A percentile compares a stretch with the other conserved stretches of the same genome.
Conservation (phyloP, 2,888 invertebrate species). For the Tridacna crocea region DNA sequence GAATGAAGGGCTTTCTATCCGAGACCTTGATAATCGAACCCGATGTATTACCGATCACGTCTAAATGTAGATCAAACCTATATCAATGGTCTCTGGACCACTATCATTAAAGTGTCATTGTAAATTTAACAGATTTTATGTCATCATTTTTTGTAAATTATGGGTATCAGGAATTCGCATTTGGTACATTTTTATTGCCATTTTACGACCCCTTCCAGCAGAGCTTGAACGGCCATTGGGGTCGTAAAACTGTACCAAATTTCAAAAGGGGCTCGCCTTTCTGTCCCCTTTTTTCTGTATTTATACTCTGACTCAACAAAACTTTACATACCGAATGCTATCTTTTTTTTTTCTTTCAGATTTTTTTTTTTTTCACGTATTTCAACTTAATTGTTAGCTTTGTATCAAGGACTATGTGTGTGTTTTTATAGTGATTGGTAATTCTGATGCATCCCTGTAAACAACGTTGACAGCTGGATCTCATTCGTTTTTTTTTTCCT, state of each 20-base stretch:
- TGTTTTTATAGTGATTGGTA: too few species aligned
- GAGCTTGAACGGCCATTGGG: conserved; percentile 34
- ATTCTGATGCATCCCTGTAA: too few species aligned
- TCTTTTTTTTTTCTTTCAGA: too few species aligned
- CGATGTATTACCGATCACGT: conserved; percentile 11
- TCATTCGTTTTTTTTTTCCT: too few species aligned
- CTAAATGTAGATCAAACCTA: conserved; percentile 5
- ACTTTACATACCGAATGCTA: too few species aligned
- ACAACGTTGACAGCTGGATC: too few species aligned
- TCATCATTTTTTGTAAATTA: conserved; percentile 57
- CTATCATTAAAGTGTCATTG: conserved; percentile 62
- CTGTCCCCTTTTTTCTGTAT: not conserved
- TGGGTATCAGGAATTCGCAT: conserved; percentile 52
- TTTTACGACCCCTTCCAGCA: conserved; percentile 50
- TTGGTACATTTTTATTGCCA: conserved; percentile 46
- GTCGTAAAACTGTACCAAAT: conserved; percentile 59
- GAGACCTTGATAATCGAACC: not conserved
- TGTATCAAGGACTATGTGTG: too few species aligned
- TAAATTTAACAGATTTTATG: conserved; percentile 56
- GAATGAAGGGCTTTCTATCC: too few species aligned
- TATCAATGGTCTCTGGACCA: not conserved
- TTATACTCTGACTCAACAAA: too few species aligned
- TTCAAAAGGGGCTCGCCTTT: conserved; percentile 14
- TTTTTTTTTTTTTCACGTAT: too few species aligned
- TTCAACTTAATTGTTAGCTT: too few species aligned